A percentile compares a stretch with the other conserved stretches of the same genome.
Conservation (phyloP, 2,888 invertebrate genomes). For the Steinernema scapterisci region DNA sequence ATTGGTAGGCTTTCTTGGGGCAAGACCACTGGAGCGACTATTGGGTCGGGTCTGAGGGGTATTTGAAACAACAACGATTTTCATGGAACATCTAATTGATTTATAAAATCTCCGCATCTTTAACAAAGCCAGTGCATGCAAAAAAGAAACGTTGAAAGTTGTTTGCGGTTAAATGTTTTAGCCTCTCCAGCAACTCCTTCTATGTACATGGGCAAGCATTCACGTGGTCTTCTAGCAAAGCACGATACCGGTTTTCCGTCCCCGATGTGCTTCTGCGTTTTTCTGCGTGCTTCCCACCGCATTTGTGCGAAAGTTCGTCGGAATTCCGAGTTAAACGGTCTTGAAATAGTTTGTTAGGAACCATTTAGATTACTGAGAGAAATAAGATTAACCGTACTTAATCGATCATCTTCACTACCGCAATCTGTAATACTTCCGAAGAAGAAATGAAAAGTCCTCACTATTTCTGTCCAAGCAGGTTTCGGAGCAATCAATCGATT, state of each 20-base stretch:
- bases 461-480: background rate
- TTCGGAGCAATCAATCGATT: background rate
- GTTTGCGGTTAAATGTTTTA: too few relatives aligned
- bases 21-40: too few relatives aligned
- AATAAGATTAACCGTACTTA: too few relatives aligned
- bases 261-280: background rate
- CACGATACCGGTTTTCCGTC: constrained; percentile 2
- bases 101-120: too few relatives aligned
- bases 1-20: too few relatives aligned
- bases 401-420: too few relatives aligned
- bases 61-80: too few relatives aligned
- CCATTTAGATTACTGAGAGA: background rate
- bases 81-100: too few relatives aligned
- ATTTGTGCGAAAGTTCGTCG: background rate
- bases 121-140: too few relatives aligned
- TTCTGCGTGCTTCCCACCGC: background rate
- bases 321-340: background rate
- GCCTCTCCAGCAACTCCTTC: too few relatives aligned
- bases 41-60: too few relatives aligned
- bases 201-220: background rate
- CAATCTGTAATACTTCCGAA: background rate
- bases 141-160: too few relatives aligned
- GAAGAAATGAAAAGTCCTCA: background rate
- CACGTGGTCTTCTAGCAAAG: background rate
- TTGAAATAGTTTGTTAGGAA: background rate